Evolutionary conservation across 2,797 vertebrate genomes (phyloP).

Genomic region (Sebastes itinus): DNA sequence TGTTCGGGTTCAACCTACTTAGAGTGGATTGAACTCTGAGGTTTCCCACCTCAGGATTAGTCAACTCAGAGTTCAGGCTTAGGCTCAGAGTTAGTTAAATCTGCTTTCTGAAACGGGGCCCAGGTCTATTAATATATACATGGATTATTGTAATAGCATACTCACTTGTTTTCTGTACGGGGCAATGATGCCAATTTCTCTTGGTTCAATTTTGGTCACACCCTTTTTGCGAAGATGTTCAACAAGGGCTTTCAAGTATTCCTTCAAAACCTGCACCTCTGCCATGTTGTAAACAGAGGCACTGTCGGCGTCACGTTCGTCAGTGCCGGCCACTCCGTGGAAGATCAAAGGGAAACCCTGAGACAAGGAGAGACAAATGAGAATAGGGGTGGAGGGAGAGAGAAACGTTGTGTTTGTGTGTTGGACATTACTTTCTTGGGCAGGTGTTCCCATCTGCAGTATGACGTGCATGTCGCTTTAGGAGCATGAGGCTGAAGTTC

Average conservation of each 20-base stretch:
- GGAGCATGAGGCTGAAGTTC: conserved; percentile 81
- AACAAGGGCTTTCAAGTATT: conserved; percentile 86
- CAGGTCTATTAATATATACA: neutral
- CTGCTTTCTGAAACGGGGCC: too few relatives aligned
- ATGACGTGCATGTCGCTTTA: conserved; percentile 61
- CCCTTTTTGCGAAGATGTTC: conserved; percentile 77
- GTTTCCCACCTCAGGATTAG: too few relatives aligned
- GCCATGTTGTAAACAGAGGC: conserved; percentile 88
- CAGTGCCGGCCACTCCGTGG: conserved; percentile 86
- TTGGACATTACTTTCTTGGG: conserved; percentile 78
- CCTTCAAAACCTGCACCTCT: conserved; percentile 83
- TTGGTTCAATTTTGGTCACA: conserved; percentile 73
- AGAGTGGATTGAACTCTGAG: too few relatives aligned
- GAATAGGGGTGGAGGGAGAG: neutral
- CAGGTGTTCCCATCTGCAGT: conserved; percentile 86
- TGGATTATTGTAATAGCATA: neutral
- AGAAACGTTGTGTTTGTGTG: neutral
- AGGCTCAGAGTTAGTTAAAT: too few relatives aligned
- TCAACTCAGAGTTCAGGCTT: too few relatives aligned
- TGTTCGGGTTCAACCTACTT: too few relatives aligned
- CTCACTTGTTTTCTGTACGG: conserved; percentile 92
- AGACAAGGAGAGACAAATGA: neutral
- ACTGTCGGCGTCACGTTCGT: conserved; percentile 82
- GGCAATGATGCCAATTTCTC: conserved; percentile 88
- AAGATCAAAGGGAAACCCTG: conserved; percentile 94